Base-by-base conservation (phyloP, 2,113 vertebrate species). In the Cynopterus brachyotis region DNA sequence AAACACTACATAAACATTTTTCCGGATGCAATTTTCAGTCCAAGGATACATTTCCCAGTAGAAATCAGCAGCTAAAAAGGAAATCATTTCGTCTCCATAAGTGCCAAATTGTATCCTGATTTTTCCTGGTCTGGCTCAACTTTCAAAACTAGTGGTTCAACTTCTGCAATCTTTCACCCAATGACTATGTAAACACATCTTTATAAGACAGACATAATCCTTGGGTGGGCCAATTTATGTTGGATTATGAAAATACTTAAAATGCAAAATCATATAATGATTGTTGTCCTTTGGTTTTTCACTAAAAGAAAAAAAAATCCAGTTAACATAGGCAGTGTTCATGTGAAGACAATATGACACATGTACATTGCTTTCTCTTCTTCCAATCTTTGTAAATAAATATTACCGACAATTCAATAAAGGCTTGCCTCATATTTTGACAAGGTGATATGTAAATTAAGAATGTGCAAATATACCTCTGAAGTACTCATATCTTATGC, bases 41-140 rank as follows among this genome's bases (percentile, higher is more conserved):
- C 99, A 99, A 99, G 99, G 99, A 99, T 99, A 99, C 99, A 99
- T 99, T 99, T 99, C 99, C 99, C 99, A 99, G 99, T 99, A 99
- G 99, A 99, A 99, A 99, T 99, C 99, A 99, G 99, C 99, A 99
- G 99, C 99, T 99, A 99, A 99, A 99, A 99, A 99, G 99, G 99
- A 99, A 99, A 99, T 99, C 99, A 99, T 99, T 99, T 99, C 99
- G 99, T 99, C 99, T 99, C 99, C 99, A 99, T 99, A 99, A 99
- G 99, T 99, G 99, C 99, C 99, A 99, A 99, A 99, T 99, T 99
- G 99, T 99, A 99, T 99, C 99, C 99, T 99, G 99, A 99, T 99
- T 99, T 99, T 99, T 99, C 99, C 99, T 99, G 99, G 99, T 99
- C 99, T 99, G 99, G 99, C 99, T 99, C 99, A 99, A 99, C 99